A percentile compares a stretch with the other conserved stretches of the same genome.
Evolutionary conservation across 37 sponge, comb jelly and placozoan genomes (phyloP).

Genomic region (Amphimedon queenslandica): DNA sequence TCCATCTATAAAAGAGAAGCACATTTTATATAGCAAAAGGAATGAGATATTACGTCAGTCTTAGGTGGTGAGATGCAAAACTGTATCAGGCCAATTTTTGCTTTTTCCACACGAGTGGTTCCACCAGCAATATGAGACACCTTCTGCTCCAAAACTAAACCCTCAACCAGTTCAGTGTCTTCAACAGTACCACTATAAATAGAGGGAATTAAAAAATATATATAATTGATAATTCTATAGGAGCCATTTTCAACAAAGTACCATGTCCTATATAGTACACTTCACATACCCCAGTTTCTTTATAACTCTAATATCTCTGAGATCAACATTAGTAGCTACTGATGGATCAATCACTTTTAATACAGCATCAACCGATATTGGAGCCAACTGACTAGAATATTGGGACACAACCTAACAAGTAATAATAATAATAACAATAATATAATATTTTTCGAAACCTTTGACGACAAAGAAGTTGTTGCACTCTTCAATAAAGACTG

Average conservation of each 20-base stretch:
- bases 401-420: conserved; percentile 91
- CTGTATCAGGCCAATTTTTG: conserved; percentile 98
- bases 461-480: conserved; percentile 95
- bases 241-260: neutral
- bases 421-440: neutral
- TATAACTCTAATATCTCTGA: conserved; percentile 88
- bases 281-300: conserved; percentile 73
- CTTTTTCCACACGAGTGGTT: conserved; percentile 89
- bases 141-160: conserved; percentile 96
- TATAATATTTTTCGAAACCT: too few species aligned
- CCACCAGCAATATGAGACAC: conserved; percentile 86
- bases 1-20: conserved; percentile 78
- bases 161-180: conserved; percentile 98
- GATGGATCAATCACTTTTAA: conserved; percentile 89
- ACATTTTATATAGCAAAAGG: neutral
- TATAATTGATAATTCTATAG: neutral
- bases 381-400: conserved; percentile 88
- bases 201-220: neutral
- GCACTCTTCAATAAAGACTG: conserved; percentile 95
- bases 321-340: conserved; percentile 93
- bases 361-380: conserved; percentile 95
- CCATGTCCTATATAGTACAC: neutral
- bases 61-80: conserved; percentile 99
- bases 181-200: conserved; percentile 93
- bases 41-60: conserved; percentile 88